phyloP scores from a whole-genome alignment of 2,797 vertebrate genomes.

The Babyrousa celebensis region DNA sequence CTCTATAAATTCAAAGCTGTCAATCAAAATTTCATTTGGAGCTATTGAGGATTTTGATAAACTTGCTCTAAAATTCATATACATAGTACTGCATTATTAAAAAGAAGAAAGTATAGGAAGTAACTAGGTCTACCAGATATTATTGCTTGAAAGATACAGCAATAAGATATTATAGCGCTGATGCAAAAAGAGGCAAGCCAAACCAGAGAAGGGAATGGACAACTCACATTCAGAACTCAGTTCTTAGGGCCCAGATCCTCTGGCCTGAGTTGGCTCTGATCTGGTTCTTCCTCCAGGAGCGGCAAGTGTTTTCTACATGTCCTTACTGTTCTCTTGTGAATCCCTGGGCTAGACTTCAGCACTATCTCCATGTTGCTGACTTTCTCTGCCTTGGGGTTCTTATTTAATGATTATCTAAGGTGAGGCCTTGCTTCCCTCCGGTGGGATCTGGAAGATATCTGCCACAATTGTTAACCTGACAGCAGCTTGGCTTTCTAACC shows the following conservation, averaged over 20 bases:
- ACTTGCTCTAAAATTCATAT: constrained; percentile 4
- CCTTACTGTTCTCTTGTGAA: neutral
- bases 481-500: neutral
- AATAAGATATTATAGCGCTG: neutral
- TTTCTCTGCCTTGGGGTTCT: neutral
- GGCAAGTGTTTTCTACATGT: neutral
- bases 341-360: neutral
- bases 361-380: neutral
- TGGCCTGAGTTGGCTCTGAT: neutral
- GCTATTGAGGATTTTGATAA: neutral
- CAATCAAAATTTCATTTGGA: neutral
- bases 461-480: neutral
- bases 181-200: neutral
- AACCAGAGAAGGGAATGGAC: neutral
- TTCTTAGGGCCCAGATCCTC: neutral
- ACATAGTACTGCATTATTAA: neutral
- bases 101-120: neutral
- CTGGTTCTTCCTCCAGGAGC: neutral
- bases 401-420: neutral
- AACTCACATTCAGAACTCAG: neutral
- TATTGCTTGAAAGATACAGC: neutral
- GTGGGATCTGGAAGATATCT: neutral
- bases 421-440: neutral
- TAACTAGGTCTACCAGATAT: neutral
- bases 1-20: neutral